phyloP scores from a whole-genome alignment of 2,113 vertebrate species.

The Gnathonemus longibarbis region DNA sequence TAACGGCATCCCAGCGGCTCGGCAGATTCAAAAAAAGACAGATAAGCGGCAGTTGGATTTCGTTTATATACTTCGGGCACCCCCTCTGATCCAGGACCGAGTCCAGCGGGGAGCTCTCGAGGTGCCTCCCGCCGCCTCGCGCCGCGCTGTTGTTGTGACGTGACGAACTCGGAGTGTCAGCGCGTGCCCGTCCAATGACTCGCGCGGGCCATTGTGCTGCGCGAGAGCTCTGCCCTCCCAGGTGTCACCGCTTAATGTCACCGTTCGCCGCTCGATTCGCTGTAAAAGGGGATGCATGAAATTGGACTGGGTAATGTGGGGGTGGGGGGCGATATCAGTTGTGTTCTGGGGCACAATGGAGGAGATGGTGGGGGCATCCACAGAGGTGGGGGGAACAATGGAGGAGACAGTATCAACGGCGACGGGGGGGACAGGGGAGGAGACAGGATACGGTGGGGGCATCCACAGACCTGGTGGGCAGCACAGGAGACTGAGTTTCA shows the following conservation, averaged over 20 bases:
- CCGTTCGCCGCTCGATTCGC: background rate
- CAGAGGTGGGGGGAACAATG: background rate
- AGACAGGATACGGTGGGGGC: background rate
- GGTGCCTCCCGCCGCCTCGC: background rate
- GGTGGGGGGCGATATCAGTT: background rate
- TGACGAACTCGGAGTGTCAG: background rate
- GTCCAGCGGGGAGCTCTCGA: background rate
- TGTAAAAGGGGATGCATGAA: background rate
- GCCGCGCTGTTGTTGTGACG: conserved; percentile 16
- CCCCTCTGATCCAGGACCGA: background rate
- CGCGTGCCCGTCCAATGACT: conserved; percentile 10
- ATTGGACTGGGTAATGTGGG: background rate
- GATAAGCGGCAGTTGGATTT: background rate
- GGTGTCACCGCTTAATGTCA: background rate
- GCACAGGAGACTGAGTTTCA: background rate
- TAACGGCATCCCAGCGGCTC: background rate
- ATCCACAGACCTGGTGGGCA: background rate
- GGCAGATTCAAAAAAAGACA: background rate
- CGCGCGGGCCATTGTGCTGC: conserved; percentile 10
- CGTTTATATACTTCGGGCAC: background rate
- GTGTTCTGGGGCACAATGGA: background rate
- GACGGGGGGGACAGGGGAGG: background rate
- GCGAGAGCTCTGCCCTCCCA: background rate
- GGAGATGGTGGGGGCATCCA: background rate
- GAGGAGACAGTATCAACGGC: background rate